A percentile compares a stretch with the other conserved stretches of the same genome.
These are phyloP conservation scores for Coregonus suidteri DNA, from an alignment of 2,797 vertebrate genomes.

Conservation along the genomic window DNA sequence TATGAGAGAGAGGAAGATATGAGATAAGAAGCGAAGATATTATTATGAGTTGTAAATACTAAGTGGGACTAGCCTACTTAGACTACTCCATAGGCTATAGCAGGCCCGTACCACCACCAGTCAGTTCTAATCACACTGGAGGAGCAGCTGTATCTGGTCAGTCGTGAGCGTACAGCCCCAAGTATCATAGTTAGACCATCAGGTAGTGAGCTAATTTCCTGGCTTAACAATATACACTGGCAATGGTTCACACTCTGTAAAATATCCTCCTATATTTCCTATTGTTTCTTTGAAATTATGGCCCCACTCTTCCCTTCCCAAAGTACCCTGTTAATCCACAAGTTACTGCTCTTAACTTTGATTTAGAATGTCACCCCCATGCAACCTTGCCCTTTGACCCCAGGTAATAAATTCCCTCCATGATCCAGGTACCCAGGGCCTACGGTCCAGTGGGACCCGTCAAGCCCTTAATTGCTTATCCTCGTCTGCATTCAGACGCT, in stretches of 20 bases:
- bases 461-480: constrained; percentile 58
- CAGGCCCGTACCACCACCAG: neutral
- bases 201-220: constrained; percentile 53
- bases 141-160: constrained; percentile 54
- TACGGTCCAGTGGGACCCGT: constrained; percentile 43
- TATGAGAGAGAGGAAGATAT: too few species aligned
- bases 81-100: neutral
- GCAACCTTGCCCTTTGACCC: constrained; percentile 62
- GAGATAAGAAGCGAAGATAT: neutral
- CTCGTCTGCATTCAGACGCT: constrained; percentile 43
- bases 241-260: constrained; percentile 59
- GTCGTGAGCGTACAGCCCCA: constrained; percentile 46
- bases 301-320: constrained; percentile 34
- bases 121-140: neutral
- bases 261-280: constrained; percentile 61
- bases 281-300: constrained; percentile 57
- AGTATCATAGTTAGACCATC: constrained; percentile 49
- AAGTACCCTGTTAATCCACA: constrained; percentile 43
- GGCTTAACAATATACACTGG: constrained; percentile 62
- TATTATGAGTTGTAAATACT: neutral
- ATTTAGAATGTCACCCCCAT: constrained; percentile 53
- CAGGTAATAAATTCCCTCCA: constrained; percentile 55
- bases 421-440: constrained; percentile 60
- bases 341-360: constrained; percentile 44
- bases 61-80: too few species aligned